phyloP scores from a whole-genome alignment of 2,888 invertebrate genomes.

The Phortica okadai region DNA sequence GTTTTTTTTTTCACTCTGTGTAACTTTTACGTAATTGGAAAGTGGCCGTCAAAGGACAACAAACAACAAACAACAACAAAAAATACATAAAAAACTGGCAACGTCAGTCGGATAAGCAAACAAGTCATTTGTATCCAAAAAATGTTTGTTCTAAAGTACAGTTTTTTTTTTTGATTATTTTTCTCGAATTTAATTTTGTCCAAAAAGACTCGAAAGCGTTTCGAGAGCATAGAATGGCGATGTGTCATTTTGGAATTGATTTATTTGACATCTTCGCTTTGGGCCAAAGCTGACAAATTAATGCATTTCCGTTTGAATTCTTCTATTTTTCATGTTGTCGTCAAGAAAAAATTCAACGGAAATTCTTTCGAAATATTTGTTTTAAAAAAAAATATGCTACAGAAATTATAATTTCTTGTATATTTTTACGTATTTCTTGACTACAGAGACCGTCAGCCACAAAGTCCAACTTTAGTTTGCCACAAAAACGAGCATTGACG shows the following conservation, averaged over 20 bases:
- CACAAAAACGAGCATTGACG: too few relatives aligned
- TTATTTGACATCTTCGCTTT: slow-evolving; percentile 32
- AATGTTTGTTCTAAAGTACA: neutral
- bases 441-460: too few relatives aligned
- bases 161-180: neutral
- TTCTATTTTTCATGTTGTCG: slow-evolving; percentile 20
- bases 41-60: slow-evolving; percentile 49
- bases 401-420: too few relatives aligned
- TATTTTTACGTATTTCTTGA: too few relatives aligned
- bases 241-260: neutral
- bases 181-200: neutral
- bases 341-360: slow-evolving; percentile 43
- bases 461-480: too few relatives aligned
- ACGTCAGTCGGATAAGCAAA: neutral
- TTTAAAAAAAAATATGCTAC: slow-evolving; percentile 14
- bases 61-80: slow-evolving; percentile 13
- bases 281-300: slow-evolving; percentile 60
- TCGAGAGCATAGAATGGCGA: neutral
- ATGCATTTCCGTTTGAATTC: slow-evolving; percentile 62
- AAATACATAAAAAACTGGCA: slow-evolving; percentile 14
- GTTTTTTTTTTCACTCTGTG: neutral
- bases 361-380: slow-evolving; percentile 11
- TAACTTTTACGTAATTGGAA: slow-evolving; percentile 63
- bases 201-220: neutral
- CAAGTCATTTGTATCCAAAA: neutral